Evolutionary conservation across 1,140 invertebrate genomes (phyloP), one percentile per base, ranked within the genome.

Genomic region (Philaenus spumarius): DNA sequence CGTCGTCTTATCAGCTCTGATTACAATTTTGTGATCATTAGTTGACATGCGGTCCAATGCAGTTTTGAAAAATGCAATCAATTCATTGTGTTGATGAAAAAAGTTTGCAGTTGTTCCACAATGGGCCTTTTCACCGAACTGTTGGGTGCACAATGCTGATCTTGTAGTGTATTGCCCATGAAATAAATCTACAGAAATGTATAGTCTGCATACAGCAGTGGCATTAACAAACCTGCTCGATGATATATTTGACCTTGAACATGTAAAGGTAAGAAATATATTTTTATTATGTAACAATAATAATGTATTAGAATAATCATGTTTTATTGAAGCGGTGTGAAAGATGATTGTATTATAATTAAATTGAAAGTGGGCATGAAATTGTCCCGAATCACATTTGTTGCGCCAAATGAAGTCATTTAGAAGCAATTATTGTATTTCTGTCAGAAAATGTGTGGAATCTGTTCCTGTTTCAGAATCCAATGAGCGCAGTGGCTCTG

Each of bases 101-200:
- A 30, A 30, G 9, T 30, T 30, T 30, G 26, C 26, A 30, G 26
- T 30, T 30, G 26, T 30, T 30, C 26, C 26, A 30, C 26, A 30
- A 30, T 30, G 3, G 26, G 9, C 9, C 70, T 55, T 40, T 72
- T 68, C 60, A 67, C 58, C 64, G 17, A 22, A 3, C 11, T 1
- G 59, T 67, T 64, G 54, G 61, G 64, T 68, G 65, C 56, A 69
- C 50, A 66, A 62, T 70, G 67, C 52, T 58, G 65, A 64, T 74
- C 68, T 68, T 71, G 64, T 72, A 74, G 66, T 43, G 40, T 61
- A 47, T 73, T 69, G 58, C 66, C 69, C 68, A 75, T 73, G 55
- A 72, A 73, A 66, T 70, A 72, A 61, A 71, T 67, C 63, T 71
- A 64, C 17, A 70, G 57, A 61, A 70, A 71, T 61, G 66, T 63